Base-by-base conservation (phyloP, 2,888 invertebrate genomes). In the Sipha maydis region DNA sequence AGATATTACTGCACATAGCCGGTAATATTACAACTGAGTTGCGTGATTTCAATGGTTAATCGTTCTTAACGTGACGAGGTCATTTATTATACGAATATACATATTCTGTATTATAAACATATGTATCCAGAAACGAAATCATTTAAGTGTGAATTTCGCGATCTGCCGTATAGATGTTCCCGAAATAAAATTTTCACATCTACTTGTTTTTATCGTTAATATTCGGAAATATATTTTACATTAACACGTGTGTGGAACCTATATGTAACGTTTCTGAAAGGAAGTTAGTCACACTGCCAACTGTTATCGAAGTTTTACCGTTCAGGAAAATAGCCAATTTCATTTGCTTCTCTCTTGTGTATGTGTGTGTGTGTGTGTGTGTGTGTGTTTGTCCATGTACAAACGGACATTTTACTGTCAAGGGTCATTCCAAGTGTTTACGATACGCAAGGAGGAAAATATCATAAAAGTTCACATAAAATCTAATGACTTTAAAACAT, bases 391-490 rank as follows among this genome's bases (percentile, higher is more conserved):
- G 28, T 21, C 19, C 25, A 48, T 14, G 34, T 25, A 25, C 28
- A 34, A 4, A 31, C 34, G 17, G 54, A 11, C 8, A 25, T 79
- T 79, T 79, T 61, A 61, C 79, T 14, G 54, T 56, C n/a, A 34
- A 2, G 56, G 56, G 56, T 61, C 34, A 61, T 79, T 79, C 56
- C 25, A 25, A 34, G 79, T 61, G 79, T 79, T 78, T n/a, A 61
- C 34, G 56, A 79, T 61, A 61, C 28, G 19, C 14, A 11, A n/a
- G n/a, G 56, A 56, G 34, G 34, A 61, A 21, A 9, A 80, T 54
- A 80, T 80, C 41, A 67, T 80, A 80, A 80, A 80, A 67, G n/a
- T 80, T 3, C n/a, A 38, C 67, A 67, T 80, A 67, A 67, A 80
- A 48, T 80, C 80, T 67, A 80, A 80, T 67, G 67, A 80, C 61